Base-by-base conservation (phyloP, 2,888 invertebrate species). In the Eueremaeus valkanovi region DNA sequence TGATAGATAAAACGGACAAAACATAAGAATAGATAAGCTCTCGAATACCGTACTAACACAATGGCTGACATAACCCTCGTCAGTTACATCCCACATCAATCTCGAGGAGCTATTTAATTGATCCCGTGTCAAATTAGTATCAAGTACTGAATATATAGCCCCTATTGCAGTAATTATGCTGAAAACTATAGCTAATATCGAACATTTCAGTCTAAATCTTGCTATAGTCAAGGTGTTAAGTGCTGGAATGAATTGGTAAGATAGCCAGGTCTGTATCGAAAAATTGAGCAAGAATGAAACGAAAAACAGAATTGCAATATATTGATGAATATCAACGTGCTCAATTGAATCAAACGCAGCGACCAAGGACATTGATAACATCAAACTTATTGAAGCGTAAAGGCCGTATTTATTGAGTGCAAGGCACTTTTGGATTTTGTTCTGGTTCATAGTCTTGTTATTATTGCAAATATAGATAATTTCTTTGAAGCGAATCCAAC, bases 401-500 rank as follows among this genome's bases (percentile, higher is more conserved):
- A n/a, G n/a, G n/a, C n/a, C n/a, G n/a, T n/a, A n/a, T n/a, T n/a
- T n/a, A n/a, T n/a, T n/a, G n/a, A n/a, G n/a, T n/a, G n/a, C n/a
- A 24, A 11, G 1, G 1, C 40, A 11, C 42, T 40, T 40, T 33
- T 31, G n/a, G 29, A 63, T 36, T 9, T 63, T 3, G 8, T 40
- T 42, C 18, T 42, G 42, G 11, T 61, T 31, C 5, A 61, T 29
- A 16, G 31, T 1, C 6, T 68, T 68, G 11, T 68, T 42, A 21
- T 24, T 40, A 1, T 21, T 18, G 18, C 40, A 33, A n/a, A 63
- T 18, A 13, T 68, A 40, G n/a, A 6, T 24, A 24, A 68, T 68
- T 68, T 68, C 42, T 68, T 68, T 36, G 42, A 21, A 68, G 21
- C 68, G 68, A 42, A 68, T 68, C 68, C 68, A 68, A 68, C 68